Percentiles rank a stretch among this genome's conserved stretches.
phyloP scores from a whole-genome alignment of 2,888 invertebrate genomes.

The Melinaea marsaeus region DNA sequence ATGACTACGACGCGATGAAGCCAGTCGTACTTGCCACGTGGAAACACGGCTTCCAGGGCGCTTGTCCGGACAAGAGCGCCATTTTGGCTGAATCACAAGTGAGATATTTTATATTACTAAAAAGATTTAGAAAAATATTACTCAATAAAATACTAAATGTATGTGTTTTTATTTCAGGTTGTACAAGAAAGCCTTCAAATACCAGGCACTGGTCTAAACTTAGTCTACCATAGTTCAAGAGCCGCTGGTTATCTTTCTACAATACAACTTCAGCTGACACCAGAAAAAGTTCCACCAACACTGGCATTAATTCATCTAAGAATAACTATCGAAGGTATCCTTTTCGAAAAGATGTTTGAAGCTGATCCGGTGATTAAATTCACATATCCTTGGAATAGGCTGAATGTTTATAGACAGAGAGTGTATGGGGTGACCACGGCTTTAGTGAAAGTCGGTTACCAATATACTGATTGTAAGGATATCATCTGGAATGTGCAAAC shows the following conservation, averaged over 20 bases:
- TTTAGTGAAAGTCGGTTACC: conserved; percentile 96
- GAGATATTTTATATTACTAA: conserved; percentile 12
- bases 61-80: conserved; percentile 94
- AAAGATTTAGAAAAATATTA: neutral
- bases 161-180: conserved; percentile 74
- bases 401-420: conserved; percentile 96
- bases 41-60: conserved; percentile 96
- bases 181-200: conserved; percentile 96
- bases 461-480: conserved; percentile 94
- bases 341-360: conserved; percentile 95
- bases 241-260: conserved; percentile 96
- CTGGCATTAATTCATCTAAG: conserved; percentile 92
- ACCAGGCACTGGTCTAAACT: conserved; percentile 95
- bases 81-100: conserved; percentile 92
- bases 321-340: conserved; percentile 96
- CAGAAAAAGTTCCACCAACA: conserved; percentile 87
- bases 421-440: conserved; percentile 98
- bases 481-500: conserved; percentile 98
- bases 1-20: conserved; percentile 95
- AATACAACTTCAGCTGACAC: conserved; percentile 93
- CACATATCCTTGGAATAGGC: conserved; percentile 97
- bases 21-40: conserved; percentile 95
- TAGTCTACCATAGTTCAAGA: conserved; percentile 97
- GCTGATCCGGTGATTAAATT: conserved; percentile 98
- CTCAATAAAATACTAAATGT: neutral